Evolutionary conservation across 2,113 vertebrate genomes (phyloP).

Genomic region (Bos javanicus): DNA sequence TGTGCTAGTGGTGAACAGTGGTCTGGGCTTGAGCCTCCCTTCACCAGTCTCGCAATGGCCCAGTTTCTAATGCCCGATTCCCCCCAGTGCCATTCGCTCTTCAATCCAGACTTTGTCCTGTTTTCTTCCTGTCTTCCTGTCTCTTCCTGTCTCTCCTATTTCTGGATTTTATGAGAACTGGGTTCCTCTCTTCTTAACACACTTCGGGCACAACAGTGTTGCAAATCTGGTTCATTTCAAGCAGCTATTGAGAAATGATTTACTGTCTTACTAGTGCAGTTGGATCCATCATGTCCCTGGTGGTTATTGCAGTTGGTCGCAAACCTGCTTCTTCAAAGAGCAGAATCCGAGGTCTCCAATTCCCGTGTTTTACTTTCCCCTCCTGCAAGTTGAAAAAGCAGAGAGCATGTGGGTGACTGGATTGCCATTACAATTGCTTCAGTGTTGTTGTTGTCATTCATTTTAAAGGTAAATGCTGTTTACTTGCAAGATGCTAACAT

Average conservation of each 20-base stretch:
- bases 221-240: not conserved
- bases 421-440: not conserved
- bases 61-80: fast-evolving
- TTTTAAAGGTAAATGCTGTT: not conserved
- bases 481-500: not conserved
- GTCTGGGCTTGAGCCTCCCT: too few relatives aligned
- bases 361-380: fast-evolving
- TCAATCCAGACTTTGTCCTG: not conserved
- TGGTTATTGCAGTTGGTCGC: fast-evolving
- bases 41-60: fast-evolving
- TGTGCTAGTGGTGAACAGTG: fast-evolving
- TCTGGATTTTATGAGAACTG: not conserved
- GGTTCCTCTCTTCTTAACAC: too few relatives aligned
- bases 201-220: not conserved
- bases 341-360: not conserved
- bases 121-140: not conserved
- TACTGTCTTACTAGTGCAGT: fast-evolving
- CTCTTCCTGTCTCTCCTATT: not conserved
- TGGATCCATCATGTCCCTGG: not conserved
- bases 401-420: not conserved
- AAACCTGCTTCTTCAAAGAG: not conserved
- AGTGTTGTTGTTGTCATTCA: not conserved
- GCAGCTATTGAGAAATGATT: not conserved
- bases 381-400: not conserved
- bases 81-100: fast-evolving